A percentile compares a stretch with the other conserved stretches of the same genome.
These are phyloP conservation scores for Miltochrista miniata DNA, from an alignment of 2,888 invertebrate species.

Conservation along the genomic window DNA sequence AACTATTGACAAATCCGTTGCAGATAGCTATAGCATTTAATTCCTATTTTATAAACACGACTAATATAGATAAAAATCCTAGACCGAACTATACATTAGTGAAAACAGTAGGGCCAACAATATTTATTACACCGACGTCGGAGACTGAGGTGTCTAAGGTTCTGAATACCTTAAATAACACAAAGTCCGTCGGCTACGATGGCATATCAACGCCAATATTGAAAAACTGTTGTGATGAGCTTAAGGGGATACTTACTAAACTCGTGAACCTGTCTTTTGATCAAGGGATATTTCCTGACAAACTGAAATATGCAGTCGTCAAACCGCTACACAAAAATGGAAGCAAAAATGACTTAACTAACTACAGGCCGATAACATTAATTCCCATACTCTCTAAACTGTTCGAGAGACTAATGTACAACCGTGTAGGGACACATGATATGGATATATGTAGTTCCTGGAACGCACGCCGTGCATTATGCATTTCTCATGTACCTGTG, in stretches of 20 bases:
- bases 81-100: neutral
- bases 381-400: constrained; percentile 20
- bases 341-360: neutral
- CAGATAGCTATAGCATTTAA: constrained; percentile 2
- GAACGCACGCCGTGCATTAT: too few species aligned
- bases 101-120: neutral
- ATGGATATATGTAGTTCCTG: too few species aligned
- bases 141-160: constrained; percentile 5
- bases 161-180: constrained; percentile 14
- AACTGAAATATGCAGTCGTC: constrained; percentile 14
- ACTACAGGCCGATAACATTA: constrained; percentile 17
- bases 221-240: neutral
- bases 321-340: constrained; percentile 21
- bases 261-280: constrained; percentile 15
- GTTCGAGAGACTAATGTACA: constrained; percentile 13
- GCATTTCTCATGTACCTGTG: too few species aligned
- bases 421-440: too few species aligned
- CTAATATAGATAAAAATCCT: neutral
- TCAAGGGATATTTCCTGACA: constrained; percentile 10
- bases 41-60: neutral
- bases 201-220: constrained; percentile 5
- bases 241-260: neutral
- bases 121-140: constrained; percentile 9
- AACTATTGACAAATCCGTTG: too few species aligned
- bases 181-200: constrained; percentile 17